Evolutionary conservation across 1,140 invertebrate species (phyloP).

Genomic region (Lepidotrigona ventralis): DNA sequence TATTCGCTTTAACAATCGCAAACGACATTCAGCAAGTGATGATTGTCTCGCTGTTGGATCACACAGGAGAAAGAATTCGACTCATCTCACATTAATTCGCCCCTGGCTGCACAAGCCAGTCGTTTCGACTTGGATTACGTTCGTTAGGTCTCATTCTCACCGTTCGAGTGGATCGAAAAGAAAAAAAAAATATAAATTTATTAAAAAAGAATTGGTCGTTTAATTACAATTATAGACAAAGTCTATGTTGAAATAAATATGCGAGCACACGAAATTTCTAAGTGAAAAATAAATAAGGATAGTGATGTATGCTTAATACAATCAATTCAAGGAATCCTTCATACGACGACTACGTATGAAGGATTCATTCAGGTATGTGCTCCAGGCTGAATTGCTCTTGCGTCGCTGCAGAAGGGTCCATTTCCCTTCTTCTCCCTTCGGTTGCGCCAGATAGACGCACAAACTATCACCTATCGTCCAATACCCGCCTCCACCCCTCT

Average conservation of each 20-base stretch:
- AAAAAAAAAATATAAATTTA: slow-evolving; percentile 9
- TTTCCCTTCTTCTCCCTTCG: neutral
- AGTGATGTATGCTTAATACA: neutral
- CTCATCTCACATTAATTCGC: slow-evolving; percentile 1
- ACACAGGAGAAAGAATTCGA: too few species aligned
- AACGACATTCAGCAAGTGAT: too few species aligned
- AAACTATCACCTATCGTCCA: neutral
- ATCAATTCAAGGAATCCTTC: neutral
- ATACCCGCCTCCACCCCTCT: too few species aligned
- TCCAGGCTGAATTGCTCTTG: neutral
- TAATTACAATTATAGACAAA: slow-evolving; percentile 19
- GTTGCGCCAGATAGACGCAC: neutral
- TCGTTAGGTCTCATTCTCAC: neutral
- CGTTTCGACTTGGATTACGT: neutral
- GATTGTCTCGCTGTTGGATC: too few species aligned
- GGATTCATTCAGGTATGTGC: slow-evolving; percentile 16
- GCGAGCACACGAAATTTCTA: slow-evolving; percentile 16
- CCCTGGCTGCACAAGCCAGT: too few species aligned
- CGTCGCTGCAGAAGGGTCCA: too few species aligned
- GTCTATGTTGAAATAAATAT: slow-evolving; percentile 19
- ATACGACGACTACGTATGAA: slow-evolving; percentile 30
- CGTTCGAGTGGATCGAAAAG: neutral
- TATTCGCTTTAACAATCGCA: too few species aligned
- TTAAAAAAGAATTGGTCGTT: neutral
- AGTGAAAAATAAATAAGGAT: slow-evolving; percentile 42